These are phyloP conservation scores for Julus scanicus DNA, from an alignment of 2,888 invertebrate genomes.

Conservation along the genomic window DNA sequence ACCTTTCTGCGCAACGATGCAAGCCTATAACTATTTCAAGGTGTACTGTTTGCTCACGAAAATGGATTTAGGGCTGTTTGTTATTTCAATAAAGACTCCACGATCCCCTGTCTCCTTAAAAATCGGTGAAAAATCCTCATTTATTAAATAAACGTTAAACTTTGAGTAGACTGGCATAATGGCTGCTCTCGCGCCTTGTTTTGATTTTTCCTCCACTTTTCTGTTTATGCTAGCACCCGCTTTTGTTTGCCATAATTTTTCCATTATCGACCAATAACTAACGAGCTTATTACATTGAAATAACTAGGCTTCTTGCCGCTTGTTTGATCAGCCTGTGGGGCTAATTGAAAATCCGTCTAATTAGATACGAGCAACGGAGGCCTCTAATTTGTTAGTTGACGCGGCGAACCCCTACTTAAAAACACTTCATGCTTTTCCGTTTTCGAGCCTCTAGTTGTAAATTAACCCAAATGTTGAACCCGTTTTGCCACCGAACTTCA, in stretches of 20 bases:
- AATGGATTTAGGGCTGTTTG: not conserved
- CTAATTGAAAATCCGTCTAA: conserved; percentile 47
- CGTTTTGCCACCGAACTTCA: too few relatives aligned
- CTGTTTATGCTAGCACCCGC: not conserved
- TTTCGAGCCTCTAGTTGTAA: conserved; percentile 15
- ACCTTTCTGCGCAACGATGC: too few relatives aligned
- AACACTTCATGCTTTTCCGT: conserved; percentile 41
- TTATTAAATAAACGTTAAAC: conserved; percentile 36
- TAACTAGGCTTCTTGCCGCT: conserved; percentile 39
- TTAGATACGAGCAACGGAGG: conserved; percentile 28
- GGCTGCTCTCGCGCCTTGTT: not conserved
- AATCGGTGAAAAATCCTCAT: not conserved
- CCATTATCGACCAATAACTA: conserved; percentile 47
- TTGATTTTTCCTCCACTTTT: not conserved
- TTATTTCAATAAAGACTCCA: not conserved
- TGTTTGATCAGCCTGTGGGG: conserved; percentile 41
- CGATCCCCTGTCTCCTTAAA: not conserved
- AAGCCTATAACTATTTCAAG: not conserved
- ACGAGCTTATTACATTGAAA: conserved; percentile 9
- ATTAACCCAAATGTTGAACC: conserved; percentile 43
- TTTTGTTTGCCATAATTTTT: conserved; percentile 40
- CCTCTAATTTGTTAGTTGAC: not conserved
- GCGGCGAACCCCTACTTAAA: conserved; percentile 25
- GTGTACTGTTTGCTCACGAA: not conserved
- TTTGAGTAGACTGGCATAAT: not conserved